A percentile compares a stretch with the other conserved stretches of the same genome.
Conservation (phyloP, 1,140 invertebrate species). For the Macrotrachela quadricornifera region DNA sequence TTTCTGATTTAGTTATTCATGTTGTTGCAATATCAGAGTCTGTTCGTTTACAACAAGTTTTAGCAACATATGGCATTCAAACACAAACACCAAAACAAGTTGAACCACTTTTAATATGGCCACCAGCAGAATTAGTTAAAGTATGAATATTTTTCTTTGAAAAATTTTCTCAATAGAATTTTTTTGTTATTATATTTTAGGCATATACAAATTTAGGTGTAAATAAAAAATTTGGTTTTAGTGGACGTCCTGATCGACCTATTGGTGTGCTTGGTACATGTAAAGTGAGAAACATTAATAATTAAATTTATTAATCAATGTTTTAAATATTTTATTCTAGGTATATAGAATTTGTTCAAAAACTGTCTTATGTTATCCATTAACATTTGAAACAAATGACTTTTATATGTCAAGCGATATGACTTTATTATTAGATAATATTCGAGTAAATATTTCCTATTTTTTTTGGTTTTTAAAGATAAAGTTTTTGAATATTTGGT, state of each 20-base stretch:
- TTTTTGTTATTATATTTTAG: constrained; percentile 10
- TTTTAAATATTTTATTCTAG: background rate
- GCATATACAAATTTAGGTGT: constrained; percentile 72
- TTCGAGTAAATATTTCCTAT: background rate
- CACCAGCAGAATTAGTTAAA: constrained; percentile 76
- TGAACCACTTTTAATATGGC: constrained; percentile 88
- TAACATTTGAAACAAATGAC: constrained; percentile 8
- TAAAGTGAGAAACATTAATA: constrained; percentile 41
- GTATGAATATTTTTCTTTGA: constrained; percentile 16
- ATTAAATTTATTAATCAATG: background rate
- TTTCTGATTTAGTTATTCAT: constrained; percentile 73
- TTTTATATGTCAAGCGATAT: constrained; percentile 10
- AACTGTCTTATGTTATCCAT: constrained; percentile 7
- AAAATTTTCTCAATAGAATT: background rate
- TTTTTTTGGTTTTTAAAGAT: background rate
- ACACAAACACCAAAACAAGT: constrained; percentile 93
- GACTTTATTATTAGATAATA: constrained; percentile 3
- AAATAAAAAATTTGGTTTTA: constrained; percentile 64
- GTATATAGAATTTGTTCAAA: constrained; percentile 6
- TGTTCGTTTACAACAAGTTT: constrained; percentile 81
- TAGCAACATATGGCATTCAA: constrained; percentile 95
- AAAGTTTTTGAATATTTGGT: no score
- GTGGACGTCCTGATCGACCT: constrained; percentile 61
- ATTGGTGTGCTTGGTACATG: constrained; percentile 86
- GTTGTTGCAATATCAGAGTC: constrained; percentile 93